Percentiles rank a stretch among this genome's conserved stretches.
phyloP scores from a whole-genome alignment of 2,113 vertebrate genomes.

The Synchiropus splendidus region DNA sequence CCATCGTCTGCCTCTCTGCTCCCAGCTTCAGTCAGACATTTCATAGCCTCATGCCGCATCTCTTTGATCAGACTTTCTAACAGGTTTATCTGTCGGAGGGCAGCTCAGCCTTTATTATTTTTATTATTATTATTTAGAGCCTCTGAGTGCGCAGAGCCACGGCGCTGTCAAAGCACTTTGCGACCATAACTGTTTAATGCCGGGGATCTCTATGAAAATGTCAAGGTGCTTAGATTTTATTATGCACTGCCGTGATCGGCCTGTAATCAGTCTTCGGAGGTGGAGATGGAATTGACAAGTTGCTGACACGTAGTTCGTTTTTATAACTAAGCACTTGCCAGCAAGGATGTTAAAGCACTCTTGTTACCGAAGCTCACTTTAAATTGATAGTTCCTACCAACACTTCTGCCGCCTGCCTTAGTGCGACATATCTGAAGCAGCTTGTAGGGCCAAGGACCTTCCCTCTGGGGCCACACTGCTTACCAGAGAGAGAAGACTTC shows the following conservation, averaged over 20 bases:
- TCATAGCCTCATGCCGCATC: not conserved
- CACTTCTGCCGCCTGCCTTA: too few relatives aligned
- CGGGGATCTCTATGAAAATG: not conserved
- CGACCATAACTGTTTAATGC: conserved; percentile 1
- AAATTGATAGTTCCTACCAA: too few relatives aligned
- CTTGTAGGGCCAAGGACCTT: too few relatives aligned
- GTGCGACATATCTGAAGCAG: too few relatives aligned
- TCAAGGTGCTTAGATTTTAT: conserved; percentile 2
- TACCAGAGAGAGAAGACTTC: too few relatives aligned
- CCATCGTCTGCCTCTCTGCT: not conserved
- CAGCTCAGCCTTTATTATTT: not conserved
- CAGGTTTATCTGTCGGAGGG: not conserved
- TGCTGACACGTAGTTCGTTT: too few relatives aligned
- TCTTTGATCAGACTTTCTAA: conserved; percentile 1
- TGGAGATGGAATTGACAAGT: not conserved
- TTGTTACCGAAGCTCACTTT: too few relatives aligned
- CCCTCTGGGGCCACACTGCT: too few relatives aligned
- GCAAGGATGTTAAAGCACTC: too few relatives aligned
- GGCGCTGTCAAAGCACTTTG: not conserved
- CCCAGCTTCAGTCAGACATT: not conserved
- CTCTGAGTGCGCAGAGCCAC: not conserved
- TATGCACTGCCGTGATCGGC: not conserved
- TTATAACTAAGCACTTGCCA: too few relatives aligned
- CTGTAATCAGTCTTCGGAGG: not conserved
- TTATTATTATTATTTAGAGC: too few relatives aligned